A percentile compares a stretch with the other conserved stretches of the same genome.
Evolutionary conservation across 1,140 invertebrate species (phyloP).

Genomic region (Philopotamus ludificatus): DNA sequence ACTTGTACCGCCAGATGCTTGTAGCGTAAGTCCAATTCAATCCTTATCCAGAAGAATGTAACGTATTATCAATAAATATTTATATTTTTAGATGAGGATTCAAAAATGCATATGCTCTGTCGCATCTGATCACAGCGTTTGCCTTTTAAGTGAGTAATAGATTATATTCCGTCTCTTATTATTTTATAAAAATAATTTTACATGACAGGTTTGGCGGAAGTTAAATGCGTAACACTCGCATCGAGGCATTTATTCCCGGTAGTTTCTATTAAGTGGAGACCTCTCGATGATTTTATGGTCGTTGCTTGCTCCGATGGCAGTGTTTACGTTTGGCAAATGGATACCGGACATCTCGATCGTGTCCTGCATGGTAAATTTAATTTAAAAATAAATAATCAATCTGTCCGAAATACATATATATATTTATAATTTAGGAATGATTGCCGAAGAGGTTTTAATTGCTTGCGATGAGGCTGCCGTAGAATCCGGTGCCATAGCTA

Average conservation of each 20-base stretch:
- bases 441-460: constrained; percentile 92
- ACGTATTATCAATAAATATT: constrained; percentile 11
- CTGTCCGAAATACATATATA: neutral
- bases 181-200: constrained; percentile 12
- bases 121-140: constrained; percentile 96
- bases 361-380: constrained; percentile 77
- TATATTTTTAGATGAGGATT: constrained; percentile 72
- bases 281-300: constrained; percentile 97
- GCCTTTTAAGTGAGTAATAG: constrained; percentile 71
- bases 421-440: constrained; percentile 64
- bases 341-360: constrained; percentile 95
- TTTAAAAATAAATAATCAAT: too few relatives aligned
- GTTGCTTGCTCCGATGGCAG: constrained; percentile 97
- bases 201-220: constrained; percentile 74
- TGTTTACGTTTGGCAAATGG: constrained; percentile 99
- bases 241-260: constrained; percentile 96
- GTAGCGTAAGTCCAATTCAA: constrained; percentile 67
- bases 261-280: constrained; percentile 94
- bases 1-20: constrained; percentile 87
- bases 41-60: neutral
- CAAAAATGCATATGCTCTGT: constrained; percentile 96
- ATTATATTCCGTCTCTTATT: neutral
- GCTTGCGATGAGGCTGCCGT: constrained; percentile 90
- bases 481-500: constrained; percentile 48
- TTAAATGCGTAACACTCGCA: constrained; percentile 92